Evolutionary conservation across 2,888 invertebrate species (phyloP).

Genomic region (Thera obeliscata): DNA sequence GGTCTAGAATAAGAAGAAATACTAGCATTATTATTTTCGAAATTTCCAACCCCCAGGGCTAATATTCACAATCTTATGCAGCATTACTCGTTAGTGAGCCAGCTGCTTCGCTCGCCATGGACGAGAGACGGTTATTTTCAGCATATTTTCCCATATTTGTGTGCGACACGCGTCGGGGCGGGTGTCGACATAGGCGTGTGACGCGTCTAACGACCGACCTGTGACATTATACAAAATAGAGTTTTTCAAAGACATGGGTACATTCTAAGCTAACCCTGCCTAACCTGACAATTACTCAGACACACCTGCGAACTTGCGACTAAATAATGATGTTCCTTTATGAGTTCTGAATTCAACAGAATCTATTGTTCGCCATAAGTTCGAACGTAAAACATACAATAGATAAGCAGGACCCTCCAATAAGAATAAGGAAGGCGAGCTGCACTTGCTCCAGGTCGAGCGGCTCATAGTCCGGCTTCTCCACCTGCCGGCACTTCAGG

Average conservation of each 20-base stretch:
- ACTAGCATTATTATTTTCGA: no score
- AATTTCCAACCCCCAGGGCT: no score
- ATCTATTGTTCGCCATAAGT: conserved; percentile 29
- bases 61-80: no score
- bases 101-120: neutral
- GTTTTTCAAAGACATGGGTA: neutral
- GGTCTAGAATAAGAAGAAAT: no score
- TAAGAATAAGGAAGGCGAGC: conserved; percentile 44
- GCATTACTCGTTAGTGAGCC: neutral
- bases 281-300: no score
- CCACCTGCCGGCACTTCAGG: conserved; percentile 42
- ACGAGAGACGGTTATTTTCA: neutral
- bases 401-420: conserved; percentile 48
- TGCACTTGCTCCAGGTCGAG: conserved; percentile 40
- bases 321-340: no score
- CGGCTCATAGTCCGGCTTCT: conserved; percentile 10
- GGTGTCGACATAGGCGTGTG: neutral
- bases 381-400: conserved; percentile 41
- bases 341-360: no score
- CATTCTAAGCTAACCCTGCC: no score
- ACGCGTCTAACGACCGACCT: neutral
- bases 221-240: neutral
- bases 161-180: neutral
- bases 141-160: conserved; percentile 2
- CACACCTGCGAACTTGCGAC: no score